These are phyloP conservation scores for Rhabdornis inornatus DNA, from an alignment of 2,113 vertebrate species.

Conservation along the genomic window DNA sequence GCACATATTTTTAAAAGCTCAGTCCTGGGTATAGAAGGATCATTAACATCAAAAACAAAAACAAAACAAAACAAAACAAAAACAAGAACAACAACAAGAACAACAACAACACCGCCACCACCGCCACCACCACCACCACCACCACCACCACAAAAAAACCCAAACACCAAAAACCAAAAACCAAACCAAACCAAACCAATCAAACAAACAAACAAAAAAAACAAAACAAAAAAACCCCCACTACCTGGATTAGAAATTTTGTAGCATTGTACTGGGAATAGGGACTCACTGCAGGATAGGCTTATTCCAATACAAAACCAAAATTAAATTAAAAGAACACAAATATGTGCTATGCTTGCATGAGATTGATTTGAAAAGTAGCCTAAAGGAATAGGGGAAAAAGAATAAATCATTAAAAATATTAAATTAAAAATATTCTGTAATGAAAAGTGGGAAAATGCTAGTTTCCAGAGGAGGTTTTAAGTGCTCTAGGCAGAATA, in stretches of 20 bases:
- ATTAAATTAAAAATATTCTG: not conserved
- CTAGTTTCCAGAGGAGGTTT: not conserved
- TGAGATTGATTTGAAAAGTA: not conserved
- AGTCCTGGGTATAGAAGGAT: not conserved
- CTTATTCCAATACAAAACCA: not conserved
- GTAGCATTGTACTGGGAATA: not conserved
- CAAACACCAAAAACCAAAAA: accelerated
- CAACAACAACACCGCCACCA: no score
- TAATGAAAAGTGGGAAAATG: not conserved
- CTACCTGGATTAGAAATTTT: not conserved
- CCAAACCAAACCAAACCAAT: no score
- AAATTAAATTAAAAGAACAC: not conserved
- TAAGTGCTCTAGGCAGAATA: not conserved
- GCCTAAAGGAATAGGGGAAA: not conserved
- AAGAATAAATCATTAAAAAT: not conserved
- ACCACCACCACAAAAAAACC: no score
- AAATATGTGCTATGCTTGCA: not conserved
- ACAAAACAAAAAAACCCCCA: no score
- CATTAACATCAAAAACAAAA: not conserved
- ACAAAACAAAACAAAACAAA: accelerated
- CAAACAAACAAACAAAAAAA: no score
- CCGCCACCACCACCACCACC: no score
- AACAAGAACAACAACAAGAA: no score
- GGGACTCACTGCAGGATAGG: not conserved
- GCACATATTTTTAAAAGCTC: not conserved